Evolutionary conservation across 2,888 invertebrate genomes (phyloP), one percentile per base, ranked within the genome.

Genomic region (Griposia aprilina): DNA sequence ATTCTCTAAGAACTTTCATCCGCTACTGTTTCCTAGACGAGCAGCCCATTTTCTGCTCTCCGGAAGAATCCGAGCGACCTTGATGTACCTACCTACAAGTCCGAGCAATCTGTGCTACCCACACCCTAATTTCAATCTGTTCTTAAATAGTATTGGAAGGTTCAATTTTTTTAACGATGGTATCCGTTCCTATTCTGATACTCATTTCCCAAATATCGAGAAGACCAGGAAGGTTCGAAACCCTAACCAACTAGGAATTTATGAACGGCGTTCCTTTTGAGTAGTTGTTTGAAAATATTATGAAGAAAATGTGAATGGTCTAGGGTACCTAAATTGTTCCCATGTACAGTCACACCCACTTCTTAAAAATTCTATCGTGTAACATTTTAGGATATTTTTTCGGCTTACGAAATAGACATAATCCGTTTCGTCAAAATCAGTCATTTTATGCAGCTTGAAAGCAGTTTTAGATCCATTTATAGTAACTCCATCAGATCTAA

Each of bases 401-500:
- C 0, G 48, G 8, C 5, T 55, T 23, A 15, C 2, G 26, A 15
- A 30, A 36, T 13, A 23, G 20, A 23, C 1, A 45, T 6, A 17
- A 30, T 36, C 30, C 17, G 0, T 45, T 48, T 74, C 11, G 1
- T 55, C 41, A 20, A 50, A 50, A 30, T 36, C 8, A 41, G 10
- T 1, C 48, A 50, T 73, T 50, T 15, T 4, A 57, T 23, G 11
- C 26, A 23, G 55, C 17, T 55, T 71, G 11, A 57, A 63, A 74
- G n/a, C 41, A 26, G 17, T 36, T 74, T 78, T 67, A 65, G 41
- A 57, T 75, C 84, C 80, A 87, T 84, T 71, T 87, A 84, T 80
- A 87, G 87, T 52, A 36, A 55, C 41, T 66, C 69, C 79, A 68
- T 76, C 74, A 62, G 81, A 62, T 74, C 73, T 80, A 82, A 83